Percentiles rank a stretch among this genome's conserved stretches.
phyloP scores from a whole-genome alignment of 1,140 invertebrate species.

The Camponotus pennsylvanicus region DNA sequence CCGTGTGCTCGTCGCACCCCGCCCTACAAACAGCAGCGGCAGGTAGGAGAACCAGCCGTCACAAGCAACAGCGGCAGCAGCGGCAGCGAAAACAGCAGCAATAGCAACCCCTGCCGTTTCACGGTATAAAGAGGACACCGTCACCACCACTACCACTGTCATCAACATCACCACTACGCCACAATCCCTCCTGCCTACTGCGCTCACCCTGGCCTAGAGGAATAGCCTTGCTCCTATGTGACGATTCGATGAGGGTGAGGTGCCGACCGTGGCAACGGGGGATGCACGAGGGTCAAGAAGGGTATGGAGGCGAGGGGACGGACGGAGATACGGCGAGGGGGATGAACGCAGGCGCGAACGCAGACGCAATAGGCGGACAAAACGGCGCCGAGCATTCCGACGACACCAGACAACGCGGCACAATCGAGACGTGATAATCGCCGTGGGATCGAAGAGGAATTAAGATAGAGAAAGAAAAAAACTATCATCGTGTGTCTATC shows the following conservation, averaged over 20 bases:
- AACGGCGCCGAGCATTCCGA: slow-evolving; percentile 73
- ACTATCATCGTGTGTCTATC: slow-evolving; percentile 54
- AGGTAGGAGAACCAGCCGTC: slow-evolving; percentile 38
- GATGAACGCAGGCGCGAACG: slow-evolving; percentile 81
- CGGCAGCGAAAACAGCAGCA: slow-evolving; percentile 7
- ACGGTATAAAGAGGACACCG: slow-evolving; percentile 24
- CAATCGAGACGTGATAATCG: slow-evolving; percentile 71
- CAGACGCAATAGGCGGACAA: slow-evolving; percentile 75
- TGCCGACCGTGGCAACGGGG: slow-evolving; percentile 40
- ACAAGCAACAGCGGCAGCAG: slow-evolving; percentile 25
- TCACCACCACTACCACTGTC: slow-evolving; percentile 22
- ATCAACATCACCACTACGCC: not conserved
- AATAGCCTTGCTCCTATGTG: slow-evolving; percentile 66
- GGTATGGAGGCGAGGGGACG: not conserved
- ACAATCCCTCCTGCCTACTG: slow-evolving; percentile 39
- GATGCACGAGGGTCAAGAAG: slow-evolving; percentile 65
- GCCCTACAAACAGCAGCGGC: slow-evolving; percentile 45
- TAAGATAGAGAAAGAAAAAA: no score
- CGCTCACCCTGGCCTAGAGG: slow-evolving; percentile 74
- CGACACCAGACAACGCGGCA: slow-evolving; percentile 79
- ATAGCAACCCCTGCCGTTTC: slow-evolving; percentile 29
- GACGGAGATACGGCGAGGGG: slow-evolving; percentile 21
- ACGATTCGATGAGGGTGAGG: slow-evolving; percentile 34
- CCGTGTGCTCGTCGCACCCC: slow-evolving; percentile 75
- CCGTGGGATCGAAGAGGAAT: slow-evolving; percentile 15